phyloP scores from a whole-genome alignment of 2,113 vertebrate genomes.

The Ammodytes marinus region DNA sequence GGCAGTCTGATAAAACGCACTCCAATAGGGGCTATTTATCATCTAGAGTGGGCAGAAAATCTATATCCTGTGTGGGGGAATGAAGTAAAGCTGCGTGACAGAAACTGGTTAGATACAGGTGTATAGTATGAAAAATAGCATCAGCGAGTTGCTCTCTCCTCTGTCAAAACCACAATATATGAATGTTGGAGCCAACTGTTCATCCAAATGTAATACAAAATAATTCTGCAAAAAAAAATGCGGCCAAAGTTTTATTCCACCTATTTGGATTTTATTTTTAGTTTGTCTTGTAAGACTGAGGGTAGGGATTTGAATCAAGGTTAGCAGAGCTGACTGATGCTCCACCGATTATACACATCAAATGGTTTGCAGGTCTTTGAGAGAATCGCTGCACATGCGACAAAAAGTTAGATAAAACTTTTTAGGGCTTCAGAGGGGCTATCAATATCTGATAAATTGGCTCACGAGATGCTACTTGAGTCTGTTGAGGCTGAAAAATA shows the following conservation, averaged over 20 bases:
- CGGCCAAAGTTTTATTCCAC: not conserved
- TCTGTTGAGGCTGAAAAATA: not conserved
- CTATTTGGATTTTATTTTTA: not conserved
- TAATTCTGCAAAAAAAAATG: not conserved
- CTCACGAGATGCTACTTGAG: too few relatives aligned
- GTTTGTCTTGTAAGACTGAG: not conserved
- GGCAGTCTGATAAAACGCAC: conserved; percentile 23
- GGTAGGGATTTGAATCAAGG: not conserved
- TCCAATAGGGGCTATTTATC: not conserved
- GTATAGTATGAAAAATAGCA: not conserved
- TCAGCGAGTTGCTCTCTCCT: not conserved
- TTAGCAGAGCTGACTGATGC: not conserved
- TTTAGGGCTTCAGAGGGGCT: too few relatives aligned
- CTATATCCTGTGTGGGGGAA: not conserved
- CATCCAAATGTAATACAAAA: not conserved
- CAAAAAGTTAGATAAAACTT: too few relatives aligned
- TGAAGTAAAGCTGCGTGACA: not conserved
- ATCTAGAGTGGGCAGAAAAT: not conserved
- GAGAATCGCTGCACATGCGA: too few relatives aligned
- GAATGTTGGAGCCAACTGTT: not conserved
- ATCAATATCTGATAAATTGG: too few relatives aligned
- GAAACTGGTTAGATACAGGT: not conserved
- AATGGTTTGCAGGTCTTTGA: not conserved
- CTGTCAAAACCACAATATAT: conserved; percentile 10
- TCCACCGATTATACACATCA: not conserved